phyloP scores from a whole-genome alignment of 2,113 vertebrate species.

The Etheostoma cragini region DNA sequence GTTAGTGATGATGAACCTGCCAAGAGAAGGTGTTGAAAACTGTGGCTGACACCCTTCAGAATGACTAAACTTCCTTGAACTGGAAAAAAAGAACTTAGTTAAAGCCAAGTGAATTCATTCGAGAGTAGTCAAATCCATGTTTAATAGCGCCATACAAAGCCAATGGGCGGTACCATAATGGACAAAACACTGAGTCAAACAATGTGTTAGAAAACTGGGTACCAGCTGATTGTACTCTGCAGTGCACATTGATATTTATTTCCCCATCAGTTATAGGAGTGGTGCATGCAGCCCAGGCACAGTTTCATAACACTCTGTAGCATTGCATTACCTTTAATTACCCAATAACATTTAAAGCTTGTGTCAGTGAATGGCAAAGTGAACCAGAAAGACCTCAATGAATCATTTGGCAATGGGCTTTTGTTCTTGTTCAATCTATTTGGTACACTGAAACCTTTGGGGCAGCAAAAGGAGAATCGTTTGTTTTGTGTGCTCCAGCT shows the following conservation, averaged over 20 bases:
- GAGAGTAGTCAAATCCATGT: conserved; percentile 52
- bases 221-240: conserved; percentile 65
- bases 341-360: conserved; percentile 73
- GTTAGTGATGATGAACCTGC: conserved; percentile 27
- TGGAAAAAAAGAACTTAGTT: neutral
- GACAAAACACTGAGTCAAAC: conserved; percentile 40
- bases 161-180: conserved; percentile 38
- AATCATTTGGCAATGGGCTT: conserved; percentile 72
- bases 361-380: conserved; percentile 75
- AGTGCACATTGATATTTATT: conserved; percentile 57
- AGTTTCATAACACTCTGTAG: conserved; percentile 61
- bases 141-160: conserved; percentile 44
- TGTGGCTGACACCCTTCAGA: conserved; percentile 29
- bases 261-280: conserved; percentile 54
- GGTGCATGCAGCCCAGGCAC: conserved; percentile 37
- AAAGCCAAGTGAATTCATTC: conserved; percentile 46
- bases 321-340: conserved; percentile 77
- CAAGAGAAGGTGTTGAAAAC: conserved; percentile 30
- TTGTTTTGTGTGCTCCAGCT: conserved; percentile 75
- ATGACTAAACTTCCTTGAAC: conserved; percentile 7
- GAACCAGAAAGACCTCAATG: conserved; percentile 73
- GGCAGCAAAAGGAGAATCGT: conserved; percentile 63
- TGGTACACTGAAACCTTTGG: conserved; percentile 61
- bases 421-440: conserved; percentile 70
- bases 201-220: conserved; percentile 53